These are phyloP conservation scores for Epinotia demarniana DNA, from an alignment of 2,888 invertebrate genomes.

Conservation along the genomic window DNA sequence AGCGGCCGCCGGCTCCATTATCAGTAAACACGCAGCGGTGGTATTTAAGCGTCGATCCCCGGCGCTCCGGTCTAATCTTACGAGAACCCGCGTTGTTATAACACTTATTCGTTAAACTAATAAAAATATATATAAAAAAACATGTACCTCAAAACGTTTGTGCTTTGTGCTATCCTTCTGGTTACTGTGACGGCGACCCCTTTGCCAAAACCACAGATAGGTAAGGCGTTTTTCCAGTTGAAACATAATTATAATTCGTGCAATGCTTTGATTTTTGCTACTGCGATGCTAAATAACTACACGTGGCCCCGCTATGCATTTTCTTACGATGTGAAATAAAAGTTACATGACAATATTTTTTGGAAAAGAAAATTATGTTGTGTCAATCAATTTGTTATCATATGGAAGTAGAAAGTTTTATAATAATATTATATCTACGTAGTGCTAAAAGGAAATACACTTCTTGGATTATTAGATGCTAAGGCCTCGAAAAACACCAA, in stretches of 20 bases:
- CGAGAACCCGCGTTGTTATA: constrained; percentile 11
- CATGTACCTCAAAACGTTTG: constrained; percentile 31
- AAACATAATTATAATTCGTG: background rate
- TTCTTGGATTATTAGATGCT: no score
- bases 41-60: constrained; percentile 36
- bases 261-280: background rate
- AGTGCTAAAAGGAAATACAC: no score
- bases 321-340: no score
- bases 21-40: constrained; percentile 20
- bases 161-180: constrained; percentile 34
- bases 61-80: constrained; percentile 23
- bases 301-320: background rate
- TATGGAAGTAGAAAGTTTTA: no score
- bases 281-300: background rate
- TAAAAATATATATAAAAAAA: background rate
- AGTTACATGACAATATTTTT: background rate
- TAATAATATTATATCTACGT: no score
- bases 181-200: constrained; percentile 16
- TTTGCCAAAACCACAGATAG: background rate
- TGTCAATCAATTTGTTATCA: background rate
- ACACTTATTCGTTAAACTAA: background rate
- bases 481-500: no score
- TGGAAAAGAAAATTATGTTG: background rate
- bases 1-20: constrained; percentile 18
- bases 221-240: background rate